phyloP scores from a whole-genome alignment of 2,113 vertebrate species.

The Ahaetulla prasina region DNA sequence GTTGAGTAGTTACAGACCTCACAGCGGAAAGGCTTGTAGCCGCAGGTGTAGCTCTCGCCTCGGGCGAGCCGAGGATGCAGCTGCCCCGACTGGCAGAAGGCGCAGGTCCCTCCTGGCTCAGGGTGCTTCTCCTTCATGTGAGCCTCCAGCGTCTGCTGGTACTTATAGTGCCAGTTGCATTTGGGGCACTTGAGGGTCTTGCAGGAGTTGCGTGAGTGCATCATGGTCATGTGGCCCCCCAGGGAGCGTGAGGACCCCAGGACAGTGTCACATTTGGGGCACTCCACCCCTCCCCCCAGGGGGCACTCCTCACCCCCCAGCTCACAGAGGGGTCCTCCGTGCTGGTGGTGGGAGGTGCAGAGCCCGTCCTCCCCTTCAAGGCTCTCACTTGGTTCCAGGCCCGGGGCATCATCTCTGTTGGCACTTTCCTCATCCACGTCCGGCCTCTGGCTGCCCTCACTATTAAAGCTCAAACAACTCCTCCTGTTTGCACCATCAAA shows the following conservation, averaged over 20 bases:
- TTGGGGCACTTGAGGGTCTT: conserved; percentile 99
- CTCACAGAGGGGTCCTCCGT: conserved; percentile 86
- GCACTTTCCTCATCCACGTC: conserved; percentile 95
- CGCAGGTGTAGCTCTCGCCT: conserved; percentile 98
- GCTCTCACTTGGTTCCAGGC: conserved; percentile 98
- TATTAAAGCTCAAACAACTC: conserved; percentile 96
- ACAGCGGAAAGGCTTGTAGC: conserved; percentile 98
- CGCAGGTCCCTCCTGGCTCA: conserved; percentile 90
- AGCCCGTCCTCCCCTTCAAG: conserved; percentile 90
- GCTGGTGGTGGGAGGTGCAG: conserved; percentile 78
- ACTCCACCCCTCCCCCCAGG: conserved; percentile 94
- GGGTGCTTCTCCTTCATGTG: conserved; percentile 99
- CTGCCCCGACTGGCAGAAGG: conserved; percentile 94
- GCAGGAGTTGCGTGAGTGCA: conserved; percentile 99
- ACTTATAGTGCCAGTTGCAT: conserved; percentile 99
- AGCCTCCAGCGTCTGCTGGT: conserved; percentile 99
- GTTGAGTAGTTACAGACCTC: conserved; percentile 99
- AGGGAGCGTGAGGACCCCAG: conserved; percentile 95
- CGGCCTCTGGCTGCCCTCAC: conserved; percentile 84
- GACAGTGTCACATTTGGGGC: conserved; percentile 97
- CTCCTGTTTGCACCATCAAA: conserved; percentile 89
- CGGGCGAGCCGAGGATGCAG: conserved; percentile 94
- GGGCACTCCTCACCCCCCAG: conserved; percentile 88
- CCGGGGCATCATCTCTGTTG: conserved; percentile 98
- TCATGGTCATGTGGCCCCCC: conserved; percentile 99